These are phyloP conservation scores for Dicranocentrus wangi DNA, from an alignment of 2,888 invertebrate genomes.

Conservation along the genomic window DNA sequence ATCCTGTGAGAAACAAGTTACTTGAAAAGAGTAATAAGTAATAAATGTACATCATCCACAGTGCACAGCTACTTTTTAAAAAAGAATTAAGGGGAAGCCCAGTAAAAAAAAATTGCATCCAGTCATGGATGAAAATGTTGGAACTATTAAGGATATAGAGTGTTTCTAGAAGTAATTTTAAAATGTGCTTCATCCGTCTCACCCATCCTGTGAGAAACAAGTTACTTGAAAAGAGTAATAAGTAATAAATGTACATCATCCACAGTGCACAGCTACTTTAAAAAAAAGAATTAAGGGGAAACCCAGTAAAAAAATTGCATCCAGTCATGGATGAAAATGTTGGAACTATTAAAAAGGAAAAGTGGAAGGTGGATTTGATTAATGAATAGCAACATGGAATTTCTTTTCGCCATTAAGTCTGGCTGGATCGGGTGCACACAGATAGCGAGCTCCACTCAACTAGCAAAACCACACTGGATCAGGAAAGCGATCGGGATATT, in stretches of 20 bases:
- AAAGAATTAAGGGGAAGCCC: conserved; percentile 30
- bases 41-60: conserved; percentile 51
- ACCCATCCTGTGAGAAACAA: too few relatives aligned
- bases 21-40: neutral
- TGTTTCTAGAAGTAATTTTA: too few relatives aligned
- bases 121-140: neutral
- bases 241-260: conserved; percentile 55
- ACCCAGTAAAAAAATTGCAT: conserved; percentile 3
- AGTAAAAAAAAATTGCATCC: neutral
- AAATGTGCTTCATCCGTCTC: too few relatives aligned
- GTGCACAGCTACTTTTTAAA: neutral
- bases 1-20: too few relatives aligned
- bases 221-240: neutral
- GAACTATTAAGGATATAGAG: too few relatives aligned
- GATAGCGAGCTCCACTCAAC: conserved; percentile 21
- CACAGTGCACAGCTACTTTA: neutral
- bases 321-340: neutral
- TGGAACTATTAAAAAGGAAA: conserved; percentile 41
- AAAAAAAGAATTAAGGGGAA: conserved; percentile 27
- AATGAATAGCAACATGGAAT: conserved; percentile 60
- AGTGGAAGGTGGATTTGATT: conserved; percentile 49
- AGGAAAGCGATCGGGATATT: conserved; percentile 30
- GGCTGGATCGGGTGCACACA: neutral
- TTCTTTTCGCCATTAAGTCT: conserved; percentile 53
- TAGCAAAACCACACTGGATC: conserved; percentile 13